Percentiles rank a stretch among this genome's conserved stretches.
Evolutionary conservation across 1,140 invertebrate genomes (phyloP).

Genomic region (Drosophila asahinai): DNA sequence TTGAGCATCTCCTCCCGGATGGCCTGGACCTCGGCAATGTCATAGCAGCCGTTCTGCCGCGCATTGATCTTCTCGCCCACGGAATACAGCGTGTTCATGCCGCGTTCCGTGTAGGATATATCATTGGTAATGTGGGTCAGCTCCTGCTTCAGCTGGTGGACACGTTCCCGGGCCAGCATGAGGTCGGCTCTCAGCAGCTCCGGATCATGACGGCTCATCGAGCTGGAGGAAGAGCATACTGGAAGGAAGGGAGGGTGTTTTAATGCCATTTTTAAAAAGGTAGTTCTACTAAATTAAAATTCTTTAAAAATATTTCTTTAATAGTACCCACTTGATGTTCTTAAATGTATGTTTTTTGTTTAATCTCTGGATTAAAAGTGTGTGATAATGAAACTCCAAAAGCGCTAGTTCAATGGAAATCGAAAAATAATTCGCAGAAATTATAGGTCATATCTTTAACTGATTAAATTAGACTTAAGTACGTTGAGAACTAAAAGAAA

Average conservation of each 20-base stretch:
- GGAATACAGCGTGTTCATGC: constrained; percentile 95
- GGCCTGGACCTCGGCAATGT: constrained; percentile 96
- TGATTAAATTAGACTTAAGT: background rate
- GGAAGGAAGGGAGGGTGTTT: constrained; percentile 20
- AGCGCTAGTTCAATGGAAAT: background rate
- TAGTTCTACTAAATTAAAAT: background rate
- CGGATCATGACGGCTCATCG: constrained; percentile 97
- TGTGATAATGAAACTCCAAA: background rate
- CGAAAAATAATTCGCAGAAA: background rate
- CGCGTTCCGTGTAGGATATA: constrained; percentile 95
- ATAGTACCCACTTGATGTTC: background rate
- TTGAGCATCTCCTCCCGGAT: constrained; percentile 97
- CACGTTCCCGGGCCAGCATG: constrained; percentile 93
- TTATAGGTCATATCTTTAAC: background rate
- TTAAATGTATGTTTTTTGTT: background rate
- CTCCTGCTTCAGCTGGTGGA: constrained; percentile 95
- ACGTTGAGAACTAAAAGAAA: too few relatives aligned
- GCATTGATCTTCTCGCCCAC: constrained; percentile 96
- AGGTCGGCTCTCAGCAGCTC: constrained; percentile 97
- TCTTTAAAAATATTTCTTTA: background rate
- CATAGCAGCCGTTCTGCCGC: constrained; percentile 94
- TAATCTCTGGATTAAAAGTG: background rate
- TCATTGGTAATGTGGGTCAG: constrained; percentile 96
- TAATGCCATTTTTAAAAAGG: background rate
- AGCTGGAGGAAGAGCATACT: constrained; percentile 95